A percentile compares a stretch with the other conserved stretches of the same genome.
These are phyloP conservation scores for Automeris io DNA, from an alignment of 2,888 invertebrate species.

Conservation along the genomic window DNA sequence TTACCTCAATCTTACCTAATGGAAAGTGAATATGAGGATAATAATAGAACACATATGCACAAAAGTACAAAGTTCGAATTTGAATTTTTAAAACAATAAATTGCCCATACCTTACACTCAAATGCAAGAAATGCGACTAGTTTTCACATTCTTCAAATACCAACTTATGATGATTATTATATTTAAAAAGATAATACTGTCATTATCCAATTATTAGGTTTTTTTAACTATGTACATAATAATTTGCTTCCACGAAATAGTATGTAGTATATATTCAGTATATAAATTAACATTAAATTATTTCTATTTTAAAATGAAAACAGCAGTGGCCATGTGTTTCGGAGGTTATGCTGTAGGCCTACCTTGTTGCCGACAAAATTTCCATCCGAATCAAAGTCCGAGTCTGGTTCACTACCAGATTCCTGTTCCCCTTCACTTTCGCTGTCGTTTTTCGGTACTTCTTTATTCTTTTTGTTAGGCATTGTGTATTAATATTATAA, in stretches of 20 bases:
- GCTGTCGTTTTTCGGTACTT: constrained; percentile 51
- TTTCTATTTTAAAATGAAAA: no score
- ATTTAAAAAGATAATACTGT: no score
- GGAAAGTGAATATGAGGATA: no score
- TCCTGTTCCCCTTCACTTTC: constrained; percentile 66
- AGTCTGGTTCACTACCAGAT: constrained; percentile 55
- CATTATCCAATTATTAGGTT: not conserved
- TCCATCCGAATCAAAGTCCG: constrained; percentile 68
- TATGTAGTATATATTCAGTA: not conserved
- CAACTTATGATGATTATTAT: no score
- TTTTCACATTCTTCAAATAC: no score
- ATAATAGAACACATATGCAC: no score
- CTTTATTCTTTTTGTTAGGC: constrained; percentile 67
- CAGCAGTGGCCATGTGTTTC: constrained; percentile 62
- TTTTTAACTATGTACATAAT: not conserved
- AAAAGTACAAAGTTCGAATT: no score
- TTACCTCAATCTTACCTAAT: no score
- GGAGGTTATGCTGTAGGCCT: constrained; percentile 46
- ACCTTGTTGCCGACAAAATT: constrained; percentile 78
- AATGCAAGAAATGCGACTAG: no score
- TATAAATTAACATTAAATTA: not conserved
- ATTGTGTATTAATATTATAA: constrained; percentile 31
- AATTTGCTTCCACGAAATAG: no score
- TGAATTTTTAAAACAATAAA: no score
- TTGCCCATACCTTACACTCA: no score